Evolutionary conservation across 53 echinoderm and acorn worm genomes (phyloP), one percentile per base, ranked within the genome.

Genomic region (Stichopus horrens): DNA sequence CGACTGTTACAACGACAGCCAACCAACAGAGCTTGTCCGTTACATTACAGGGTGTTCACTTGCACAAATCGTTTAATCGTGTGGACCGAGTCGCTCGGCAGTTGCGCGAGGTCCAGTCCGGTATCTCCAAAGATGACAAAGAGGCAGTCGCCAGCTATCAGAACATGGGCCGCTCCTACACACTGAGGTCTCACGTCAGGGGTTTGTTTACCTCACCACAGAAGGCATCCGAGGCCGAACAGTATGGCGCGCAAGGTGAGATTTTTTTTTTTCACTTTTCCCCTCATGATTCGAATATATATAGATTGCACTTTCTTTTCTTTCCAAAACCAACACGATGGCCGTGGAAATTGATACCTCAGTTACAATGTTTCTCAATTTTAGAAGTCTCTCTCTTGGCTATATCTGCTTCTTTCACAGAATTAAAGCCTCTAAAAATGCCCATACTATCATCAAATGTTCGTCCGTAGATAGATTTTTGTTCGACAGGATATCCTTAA

Each of bases 41-140:
- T 81, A 81, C 52, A 66, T 92, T 90, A 14, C 90, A 96, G 96
- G 96, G 96, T 4, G 91, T 92, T 14, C 95, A 94, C 76, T 90
- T 96, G 57, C 96, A 96, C 89, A 96, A 96, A 79, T 96, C 96
- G 4, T 96, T 96, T 89, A 96, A 93, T 79, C 95, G 96, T 9
- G 96, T 96, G 51, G 96, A 96, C 90, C 92, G 96, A 8, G 95
- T 96, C n/a, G 96, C 96, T 5, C 88, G 96, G 13, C 96, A 96
- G 56, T 92, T 96, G 57, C 89, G 96, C 8, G 96, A 96, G 74
- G 96, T 94, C 5, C 93, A 93, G 90, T 91, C 91, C 2, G 90
- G 89, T 22, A 74, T 90, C 6, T 56, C 88, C 2, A 90, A 89
- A 51, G 91, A 92, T 16, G 90, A 89, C 8, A 74, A 89, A 52